Conservation (phyloP, 1,140 invertebrate genomes). For the Gonatopus flavifemur region DNA sequence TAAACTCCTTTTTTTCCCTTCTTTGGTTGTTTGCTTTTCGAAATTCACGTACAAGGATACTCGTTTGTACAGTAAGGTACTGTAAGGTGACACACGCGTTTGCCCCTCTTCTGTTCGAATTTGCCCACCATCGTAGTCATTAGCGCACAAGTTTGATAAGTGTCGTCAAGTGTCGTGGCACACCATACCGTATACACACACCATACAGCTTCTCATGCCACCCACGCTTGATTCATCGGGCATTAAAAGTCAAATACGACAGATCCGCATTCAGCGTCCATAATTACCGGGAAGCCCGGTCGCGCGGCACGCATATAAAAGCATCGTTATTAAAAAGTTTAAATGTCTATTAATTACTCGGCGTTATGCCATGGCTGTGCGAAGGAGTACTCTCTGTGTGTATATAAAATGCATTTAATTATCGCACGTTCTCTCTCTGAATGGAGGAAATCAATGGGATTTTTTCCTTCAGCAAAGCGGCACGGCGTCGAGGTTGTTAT, state of each 20-base stretch:
- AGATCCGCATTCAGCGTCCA: slow-evolving; percentile 47
- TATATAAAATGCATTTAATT: slow-evolving; percentile 54
- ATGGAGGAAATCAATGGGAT: slow-evolving; percentile 52
- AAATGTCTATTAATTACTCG: slow-evolving; percentile 55
- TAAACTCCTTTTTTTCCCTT: too few species aligned
- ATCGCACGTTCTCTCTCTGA: slow-evolving; percentile 41
- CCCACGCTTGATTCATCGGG: slow-evolving; percentile 40
- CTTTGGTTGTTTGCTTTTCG: too few species aligned
- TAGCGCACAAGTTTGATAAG: slow-evolving; percentile 41
- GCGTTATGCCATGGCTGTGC: slow-evolving; percentile 34
- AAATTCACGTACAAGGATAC: too few species aligned
- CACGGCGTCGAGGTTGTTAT: slow-evolving; percentile 32
- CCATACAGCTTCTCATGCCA: too few species aligned
- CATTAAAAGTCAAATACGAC: slow-evolving; percentile 52
- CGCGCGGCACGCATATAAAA: slow-evolving; percentile 41
- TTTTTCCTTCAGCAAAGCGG: slow-evolving; percentile 37
- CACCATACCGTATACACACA: too few species aligned
- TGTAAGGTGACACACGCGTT: too few species aligned
- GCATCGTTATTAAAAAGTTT: slow-evolving; percentile 55
- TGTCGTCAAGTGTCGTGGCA: slow-evolving; percentile 28
- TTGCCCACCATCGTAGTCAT: slow-evolving; percentile 41
- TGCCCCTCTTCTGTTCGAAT: too few species aligned
- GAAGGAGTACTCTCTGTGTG: too few species aligned
- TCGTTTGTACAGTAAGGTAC: too few species aligned
- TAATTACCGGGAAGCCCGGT: slow-evolving; percentile 42